A percentile compares a stretch with the other conserved stretches of the same genome.
phyloP scores from a whole-genome alignment of 2,797 vertebrate species.

The Gymnoscopelus microlampas region DNA sequence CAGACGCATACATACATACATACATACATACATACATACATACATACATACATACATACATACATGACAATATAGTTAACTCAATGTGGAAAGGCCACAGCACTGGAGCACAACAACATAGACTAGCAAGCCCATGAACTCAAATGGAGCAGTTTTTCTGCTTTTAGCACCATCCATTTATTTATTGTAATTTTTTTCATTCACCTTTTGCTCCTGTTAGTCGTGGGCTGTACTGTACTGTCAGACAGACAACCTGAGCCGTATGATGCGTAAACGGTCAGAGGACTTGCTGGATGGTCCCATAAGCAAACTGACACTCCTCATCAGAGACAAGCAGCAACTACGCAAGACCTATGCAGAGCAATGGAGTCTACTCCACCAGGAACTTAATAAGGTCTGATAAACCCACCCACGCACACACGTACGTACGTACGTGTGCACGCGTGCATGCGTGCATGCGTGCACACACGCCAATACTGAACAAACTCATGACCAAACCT shows the following conservation, averaged over 20 bases:
- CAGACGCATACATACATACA: too few species aligned
- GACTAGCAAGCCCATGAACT: too few species aligned
- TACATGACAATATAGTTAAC: not conserved
- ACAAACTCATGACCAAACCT: not conserved
- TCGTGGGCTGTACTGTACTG: conserved; percentile 89
- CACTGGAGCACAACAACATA: not conserved
- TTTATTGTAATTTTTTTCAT: not conserved
- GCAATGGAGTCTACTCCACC: conserved; percentile 90
- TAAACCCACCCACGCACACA: conserved; percentile 3
- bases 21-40: too few species aligned
- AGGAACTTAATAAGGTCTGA: conserved; percentile 89
- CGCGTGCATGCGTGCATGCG: too few species aligned
- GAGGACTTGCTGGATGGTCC: conserved; percentile 90
- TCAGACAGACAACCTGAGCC: conserved; percentile 90
- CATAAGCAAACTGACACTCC: conserved; percentile 89
- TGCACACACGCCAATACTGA: not conserved
- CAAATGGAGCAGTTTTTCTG: not conserved
- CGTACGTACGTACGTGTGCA: too few species aligned
- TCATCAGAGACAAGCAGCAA: conserved; percentile 95
- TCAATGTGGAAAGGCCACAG: not conserved
- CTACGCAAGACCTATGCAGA: conserved; percentile 89
- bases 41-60: not conserved
- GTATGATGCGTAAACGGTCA: conserved; percentile 86
- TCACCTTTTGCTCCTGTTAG: conserved; percentile 65
- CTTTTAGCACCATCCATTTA: not conserved